Conservation (phyloP, 2,113 vertebrate genomes). For the Trematomus loennbergii region DNA sequence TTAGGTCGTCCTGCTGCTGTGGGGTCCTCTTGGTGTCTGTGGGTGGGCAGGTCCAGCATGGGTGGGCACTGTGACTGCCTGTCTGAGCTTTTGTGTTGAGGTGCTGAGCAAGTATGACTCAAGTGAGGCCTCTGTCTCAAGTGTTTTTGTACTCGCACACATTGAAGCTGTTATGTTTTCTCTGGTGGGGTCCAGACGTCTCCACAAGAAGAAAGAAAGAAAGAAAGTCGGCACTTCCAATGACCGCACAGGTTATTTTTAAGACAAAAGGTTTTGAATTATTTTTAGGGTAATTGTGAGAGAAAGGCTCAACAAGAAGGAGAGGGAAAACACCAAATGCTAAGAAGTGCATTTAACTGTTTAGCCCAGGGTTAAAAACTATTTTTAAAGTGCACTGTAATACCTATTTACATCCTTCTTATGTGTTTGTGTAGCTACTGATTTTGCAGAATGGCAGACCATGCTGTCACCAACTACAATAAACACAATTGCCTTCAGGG, state of each 20-base stretch:
- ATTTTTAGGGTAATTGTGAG: neutral
- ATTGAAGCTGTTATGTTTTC: constrained; percentile 30
- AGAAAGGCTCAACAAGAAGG: neutral
- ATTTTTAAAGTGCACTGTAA: too few relatives aligned
- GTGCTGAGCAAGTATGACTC: constrained; percentile 44
- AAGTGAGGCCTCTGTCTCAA: neutral
- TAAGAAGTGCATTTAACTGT: neutral
- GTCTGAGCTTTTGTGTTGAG: constrained; percentile 21
- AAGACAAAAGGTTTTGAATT: neutral
- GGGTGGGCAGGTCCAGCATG: constrained; percentile 56
- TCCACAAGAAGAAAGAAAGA: constrained; percentile 5
- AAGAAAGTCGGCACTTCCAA: neutral
- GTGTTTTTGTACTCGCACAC: constrained; percentile 18
- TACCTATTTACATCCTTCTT: neutral
- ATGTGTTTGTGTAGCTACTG: neutral
- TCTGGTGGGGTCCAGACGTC: constrained; percentile 17
- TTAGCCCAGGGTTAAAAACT: too few relatives aligned
- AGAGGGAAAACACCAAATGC: neutral
- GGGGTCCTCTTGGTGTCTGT: constrained; percentile 26
- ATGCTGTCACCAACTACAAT: constrained; percentile 28
- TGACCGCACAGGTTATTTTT: constrained; percentile 1
- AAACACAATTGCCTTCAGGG: constrained; percentile 37
- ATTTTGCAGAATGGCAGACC: neutral
- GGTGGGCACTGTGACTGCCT: constrained; percentile 51
- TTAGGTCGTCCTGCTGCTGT: constrained; percentile 9